Conservation (phyloP, 1,140 invertebrate genomes). For the Episyrphus balteatus region DNA sequence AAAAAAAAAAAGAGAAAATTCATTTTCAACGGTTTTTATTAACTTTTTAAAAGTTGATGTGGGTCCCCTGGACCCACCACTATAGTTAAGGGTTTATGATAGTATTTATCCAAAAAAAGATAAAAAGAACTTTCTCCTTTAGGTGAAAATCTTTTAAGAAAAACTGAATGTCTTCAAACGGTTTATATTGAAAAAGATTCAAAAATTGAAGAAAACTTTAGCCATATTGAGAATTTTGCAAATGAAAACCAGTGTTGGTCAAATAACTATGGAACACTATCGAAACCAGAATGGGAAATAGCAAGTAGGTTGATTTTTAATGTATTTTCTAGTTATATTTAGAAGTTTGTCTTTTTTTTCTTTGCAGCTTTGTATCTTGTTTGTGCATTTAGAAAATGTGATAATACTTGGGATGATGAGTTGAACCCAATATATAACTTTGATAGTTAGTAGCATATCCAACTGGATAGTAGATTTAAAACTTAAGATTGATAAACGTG, state of each 20-base stretch:
- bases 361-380: conserved; percentile 71
- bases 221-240: conserved; percentile 48
- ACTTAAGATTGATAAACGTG: no score
- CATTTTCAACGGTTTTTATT: no score
- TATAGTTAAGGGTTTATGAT: no score
- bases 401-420: conserved; percentile 48
- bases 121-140: conserved; percentile 6
- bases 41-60: no score
- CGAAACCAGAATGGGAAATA: conserved; percentile 90
- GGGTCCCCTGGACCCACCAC: no score
- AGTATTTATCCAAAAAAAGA: no score
- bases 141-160: conserved; percentile 47
- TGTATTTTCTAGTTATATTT: not conserved
- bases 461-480: no score
- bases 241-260: conserved; percentile 26
- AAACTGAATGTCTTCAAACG: conserved; percentile 63
- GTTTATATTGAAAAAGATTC: conserved; percentile 48
- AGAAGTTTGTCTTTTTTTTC: conserved; percentile 5
- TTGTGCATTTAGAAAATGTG: conserved; percentile 74
- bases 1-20: no score
- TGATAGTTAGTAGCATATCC: conserved; percentile 4
- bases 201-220: conserved; percentile 54
- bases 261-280: conserved; percentile 66
- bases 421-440: conserved; percentile 46
- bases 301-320: conserved; percentile 52